A percentile compares a stretch with the other conserved stretches of the same genome.
Evolutionary conservation across 2,888 invertebrate species (phyloP).

Genomic region (Catocala fraxini): DNA sequence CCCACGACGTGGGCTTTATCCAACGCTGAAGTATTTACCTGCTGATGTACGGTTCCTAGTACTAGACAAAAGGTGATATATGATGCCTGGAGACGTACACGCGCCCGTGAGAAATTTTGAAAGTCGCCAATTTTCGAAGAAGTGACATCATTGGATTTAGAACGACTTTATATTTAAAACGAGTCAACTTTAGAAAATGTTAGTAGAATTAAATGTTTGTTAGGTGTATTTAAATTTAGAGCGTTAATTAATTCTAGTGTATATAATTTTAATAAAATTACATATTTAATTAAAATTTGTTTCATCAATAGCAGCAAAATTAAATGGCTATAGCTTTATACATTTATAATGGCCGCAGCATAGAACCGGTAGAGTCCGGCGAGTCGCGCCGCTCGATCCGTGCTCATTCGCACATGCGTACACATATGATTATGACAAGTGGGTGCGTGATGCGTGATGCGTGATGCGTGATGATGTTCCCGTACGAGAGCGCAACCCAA

Average conservation of each 20-base stretch:
- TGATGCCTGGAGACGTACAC: neutral
- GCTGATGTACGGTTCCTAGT: neutral
- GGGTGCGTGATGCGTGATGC: neutral
- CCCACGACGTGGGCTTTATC: conserved; percentile 3
- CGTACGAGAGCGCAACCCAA: neutral
- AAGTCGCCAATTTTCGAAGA: too few species aligned
- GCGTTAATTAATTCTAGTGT: neutral
- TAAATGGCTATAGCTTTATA: conserved; percentile 1
- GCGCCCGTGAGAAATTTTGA: neutral
- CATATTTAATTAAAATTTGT: neutral
- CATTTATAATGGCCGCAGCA: neutral
- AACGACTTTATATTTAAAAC: too few species aligned
- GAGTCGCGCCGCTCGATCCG: too few species aligned
- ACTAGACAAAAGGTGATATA: neutral
- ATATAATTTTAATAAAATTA: neutral
- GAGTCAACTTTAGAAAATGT: neutral
- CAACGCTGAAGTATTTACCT: neutral
- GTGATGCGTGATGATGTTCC: neutral
- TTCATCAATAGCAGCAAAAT: neutral
- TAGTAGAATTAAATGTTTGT: neutral
- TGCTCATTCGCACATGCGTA: too few species aligned
- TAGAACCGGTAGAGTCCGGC: neutral
- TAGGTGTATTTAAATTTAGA: neutral
- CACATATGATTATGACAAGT: too few species aligned
- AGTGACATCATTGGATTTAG: too few species aligned